Evolutionary conservation across 2,888 invertebrate genomes (phyloP).

Genomic region (Capitulum mitella): DNA sequence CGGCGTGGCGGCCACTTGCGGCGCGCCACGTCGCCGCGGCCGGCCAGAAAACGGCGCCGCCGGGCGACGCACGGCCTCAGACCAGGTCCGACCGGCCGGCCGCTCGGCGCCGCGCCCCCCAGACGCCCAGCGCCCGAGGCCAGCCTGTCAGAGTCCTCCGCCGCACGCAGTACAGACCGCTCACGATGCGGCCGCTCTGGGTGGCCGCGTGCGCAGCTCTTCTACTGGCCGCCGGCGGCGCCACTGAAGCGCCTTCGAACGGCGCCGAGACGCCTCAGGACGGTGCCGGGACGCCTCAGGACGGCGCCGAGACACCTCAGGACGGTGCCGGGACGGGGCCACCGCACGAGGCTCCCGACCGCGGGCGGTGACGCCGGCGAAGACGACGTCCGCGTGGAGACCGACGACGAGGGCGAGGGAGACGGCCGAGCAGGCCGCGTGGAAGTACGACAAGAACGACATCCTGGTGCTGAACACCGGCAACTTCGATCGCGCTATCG

Average conservation of each 20-base stretch:
- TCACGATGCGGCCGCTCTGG: background rate
- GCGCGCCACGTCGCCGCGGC: background rate
- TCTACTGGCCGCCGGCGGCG: background rate
- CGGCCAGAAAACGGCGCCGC: background rate
- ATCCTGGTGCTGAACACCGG: background rate
- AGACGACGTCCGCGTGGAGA: too few species aligned
- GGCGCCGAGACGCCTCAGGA: background rate
- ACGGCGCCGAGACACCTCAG: background rate
- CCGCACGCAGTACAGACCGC: background rate
- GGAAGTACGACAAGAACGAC: conserved; percentile 20
- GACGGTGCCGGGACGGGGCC: background rate
- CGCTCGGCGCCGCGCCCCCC: too few species aligned
- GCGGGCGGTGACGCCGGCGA: background rate
- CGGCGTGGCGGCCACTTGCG: background rate
- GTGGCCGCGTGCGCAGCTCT: background rate
- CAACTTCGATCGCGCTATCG: conserved; percentile 22
- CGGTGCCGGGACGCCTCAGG: background rate
- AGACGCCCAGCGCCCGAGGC: conserved; percentile 1
- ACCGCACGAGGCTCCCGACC: too few species aligned
- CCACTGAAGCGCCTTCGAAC: too few species aligned
- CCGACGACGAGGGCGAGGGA: too few species aligned
- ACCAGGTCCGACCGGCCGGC: too few species aligned
- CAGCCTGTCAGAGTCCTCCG: background rate
- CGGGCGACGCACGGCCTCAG: background rate
- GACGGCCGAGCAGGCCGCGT: background rate